Evolutionary conservation across 2,888 invertebrate genomes (phyloP), one percentile per base, ranked within the genome.

Genomic region (Lysandra bellargus): DNA sequence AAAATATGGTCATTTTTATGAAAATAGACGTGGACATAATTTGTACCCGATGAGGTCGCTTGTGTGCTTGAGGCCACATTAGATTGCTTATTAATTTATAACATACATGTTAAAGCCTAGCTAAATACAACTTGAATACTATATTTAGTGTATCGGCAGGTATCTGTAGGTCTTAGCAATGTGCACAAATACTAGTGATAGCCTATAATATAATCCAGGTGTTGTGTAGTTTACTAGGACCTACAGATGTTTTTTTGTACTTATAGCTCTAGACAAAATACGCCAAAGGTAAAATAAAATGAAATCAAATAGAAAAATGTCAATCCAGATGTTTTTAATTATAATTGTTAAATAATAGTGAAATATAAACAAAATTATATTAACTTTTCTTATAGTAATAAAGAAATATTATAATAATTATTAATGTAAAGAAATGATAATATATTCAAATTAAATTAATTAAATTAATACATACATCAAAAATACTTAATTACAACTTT

Each of bases 1-100:
- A 94, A 94, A 94, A 94, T 93, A 84, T 87, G 87, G 88, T 83
- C 85, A 88, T 84, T 88, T 85, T 90, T 91, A 94, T 81, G 84
- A 87, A 92, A 93, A 94, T 93, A 93, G 89, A 91, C 83, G 86
- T 87, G 88, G 86, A 88, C 86, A 87, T 81, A 80, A 69, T 93
- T 93, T 93, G 93, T 93, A 93, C 92, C 84, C 79, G 83, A 87
- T 83, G 86, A 84, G 86, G 85, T 87, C 85, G 85, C 86, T 84
- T 83, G 85, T 83, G 84, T 84, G 84, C 80, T 82, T 84, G 87
- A 89, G 90, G 90, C 88, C 89, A 89, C 91, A 76, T 44, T 76
- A 17, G 7, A 76, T 76, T 76, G 76, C 76, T 76, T 76, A 76
- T 57, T 69, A 14, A n/a, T 17, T 17, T 57, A 57, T 17, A 49